Evolutionary conservation across 2,113 vertebrate species (phyloP).

Genomic region (Petromus typicus): DNA sequence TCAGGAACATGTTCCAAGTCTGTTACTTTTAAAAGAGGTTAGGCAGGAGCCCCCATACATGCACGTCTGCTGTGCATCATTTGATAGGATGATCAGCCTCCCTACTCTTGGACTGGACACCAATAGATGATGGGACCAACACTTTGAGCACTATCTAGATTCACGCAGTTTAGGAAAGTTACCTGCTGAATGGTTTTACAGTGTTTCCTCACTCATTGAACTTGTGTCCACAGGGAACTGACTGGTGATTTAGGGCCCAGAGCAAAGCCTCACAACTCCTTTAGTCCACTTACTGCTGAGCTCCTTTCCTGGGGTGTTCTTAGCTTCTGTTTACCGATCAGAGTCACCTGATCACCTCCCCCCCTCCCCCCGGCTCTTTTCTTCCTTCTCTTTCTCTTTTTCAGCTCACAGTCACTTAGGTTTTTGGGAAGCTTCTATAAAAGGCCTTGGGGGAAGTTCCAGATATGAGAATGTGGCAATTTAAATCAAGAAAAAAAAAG

Average conservation of each 20-base stretch:
- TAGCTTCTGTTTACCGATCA: slow-evolving; percentile 38
- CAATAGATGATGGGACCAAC: not conserved
- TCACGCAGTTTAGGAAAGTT: slow-evolving; percentile 19
- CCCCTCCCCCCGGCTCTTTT: not conserved
- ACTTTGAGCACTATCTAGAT: not conserved
- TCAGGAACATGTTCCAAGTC: not conserved
- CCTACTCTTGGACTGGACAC: not conserved
- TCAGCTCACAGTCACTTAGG: not conserved
- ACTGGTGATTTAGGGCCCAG: not conserved
- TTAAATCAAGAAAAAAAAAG: slow-evolving; percentile 43
- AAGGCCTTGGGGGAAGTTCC: not conserved
- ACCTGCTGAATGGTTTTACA: not conserved
- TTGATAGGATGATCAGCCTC: not conserved
- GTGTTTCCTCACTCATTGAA: not conserved
- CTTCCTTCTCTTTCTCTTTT: slow-evolving; percentile 42
- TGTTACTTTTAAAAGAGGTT: slow-evolving; percentile 14
- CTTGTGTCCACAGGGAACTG: not conserved
- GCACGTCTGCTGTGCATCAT: not conserved
- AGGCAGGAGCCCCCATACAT: not conserved
- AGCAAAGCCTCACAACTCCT: slow-evolving; percentile 1
- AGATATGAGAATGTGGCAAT: slow-evolving; percentile 24
- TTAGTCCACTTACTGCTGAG: not conserved
- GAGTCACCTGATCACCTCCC: slow-evolving; percentile 19
- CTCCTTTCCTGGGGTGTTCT: not conserved
- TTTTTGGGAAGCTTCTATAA: slow-evolving; percentile 44